Evolutionary conservation across 2,113 vertebrate genomes (phyloP), one percentile per base, ranked within the genome.

Genomic region (Leucopsar rothschildi): DNA sequence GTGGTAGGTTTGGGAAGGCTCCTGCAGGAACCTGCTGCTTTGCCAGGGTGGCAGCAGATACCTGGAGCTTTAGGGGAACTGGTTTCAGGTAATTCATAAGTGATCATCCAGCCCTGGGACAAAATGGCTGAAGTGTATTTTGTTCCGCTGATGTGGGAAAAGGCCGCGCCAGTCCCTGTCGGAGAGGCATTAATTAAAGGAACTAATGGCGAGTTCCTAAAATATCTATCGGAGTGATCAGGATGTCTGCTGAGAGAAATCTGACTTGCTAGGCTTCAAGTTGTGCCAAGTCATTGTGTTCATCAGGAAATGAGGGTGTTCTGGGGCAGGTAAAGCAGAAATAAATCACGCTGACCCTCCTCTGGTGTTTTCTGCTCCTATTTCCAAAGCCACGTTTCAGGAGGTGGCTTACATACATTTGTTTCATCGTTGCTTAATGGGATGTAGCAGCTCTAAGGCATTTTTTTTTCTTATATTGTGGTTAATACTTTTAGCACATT

Each of bases 211-310:
- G 3, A 95, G 70, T 90, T 95, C 92, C 81, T 92, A 95, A 96
- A 97, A 95, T 92, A 94, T 70, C 87, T 85, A 50, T 92, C 0
- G 1, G 91, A 64, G 78, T 82, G 90, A 92, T 94, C 93, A 94
- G 95, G 94, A 95, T 96, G 93, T 95, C 92, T 96, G 95, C 79
- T 11, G 76, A 88, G 85, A 96, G 84, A 95, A 95, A 92, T 86
- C 77, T 68, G 86, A 93, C 94, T 95, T 88, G 79, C 64, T 7
- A 56, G 84, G 82, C 87, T 96, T 96, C 86, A 93, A 93, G 88
- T 95, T 94, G 85, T 95, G 93, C 92, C 93, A 96, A 96, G 95
- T 64, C 87, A 96, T 96, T 97, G 93, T 96, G 64, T 89, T 96
- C 69, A 11, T 49, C 86, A 92, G 92, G 93, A 96, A 96, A 90